Evolutionary conservation across 2,888 invertebrate genomes (phyloP).

Genomic region (Furcula furcula): DNA sequence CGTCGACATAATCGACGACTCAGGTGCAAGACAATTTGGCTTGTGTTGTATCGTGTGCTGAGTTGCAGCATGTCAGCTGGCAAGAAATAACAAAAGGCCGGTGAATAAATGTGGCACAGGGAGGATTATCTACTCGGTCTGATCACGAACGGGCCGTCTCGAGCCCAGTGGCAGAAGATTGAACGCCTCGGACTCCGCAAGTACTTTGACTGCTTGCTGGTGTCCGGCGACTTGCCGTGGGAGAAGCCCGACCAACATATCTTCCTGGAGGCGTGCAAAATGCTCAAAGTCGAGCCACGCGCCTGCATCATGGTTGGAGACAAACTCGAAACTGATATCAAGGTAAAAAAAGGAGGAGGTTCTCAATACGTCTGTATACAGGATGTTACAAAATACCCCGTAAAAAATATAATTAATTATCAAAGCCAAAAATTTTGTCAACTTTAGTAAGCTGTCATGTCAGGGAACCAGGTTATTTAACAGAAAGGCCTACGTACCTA

Average conservation of each 20-base stretch:
- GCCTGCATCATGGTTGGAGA: slow-evolving; percentile 94
- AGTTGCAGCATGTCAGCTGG: slow-evolving; percentile 63
- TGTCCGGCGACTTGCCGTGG: slow-evolving; percentile 92
- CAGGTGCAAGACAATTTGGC: slow-evolving; percentile 58
- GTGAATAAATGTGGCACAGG: slow-evolving; percentile 79
- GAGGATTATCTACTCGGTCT: slow-evolving; percentile 89
- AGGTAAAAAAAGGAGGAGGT: too few species aligned
- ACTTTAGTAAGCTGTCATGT: too few species aligned
- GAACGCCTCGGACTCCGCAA: slow-evolving; percentile 85
- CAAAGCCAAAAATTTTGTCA: too few species aligned
- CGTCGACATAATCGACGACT: not conserved
- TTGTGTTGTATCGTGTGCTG: slow-evolving; percentile 65
- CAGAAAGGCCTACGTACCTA: too few species aligned
- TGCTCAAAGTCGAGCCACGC: slow-evolving; percentile 87
- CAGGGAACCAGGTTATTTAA: too few species aligned
- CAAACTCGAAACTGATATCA: slow-evolving; percentile 93
- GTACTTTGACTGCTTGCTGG: slow-evolving; percentile 90
- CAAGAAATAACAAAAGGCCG: slow-evolving; percentile 67
- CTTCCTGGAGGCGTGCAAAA: slow-evolving; percentile 90
- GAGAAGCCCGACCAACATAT: slow-evolving; percentile 93
- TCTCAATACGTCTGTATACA: too few species aligned
- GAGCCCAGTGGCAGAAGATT: slow-evolving; percentile 95
- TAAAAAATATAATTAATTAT: too few species aligned
- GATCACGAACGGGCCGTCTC: slow-evolving; percentile 93
- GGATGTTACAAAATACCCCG: too few species aligned